Conservation (phyloP, 2,888 invertebrate genomes). For the Drepana falcataria region DNA sequence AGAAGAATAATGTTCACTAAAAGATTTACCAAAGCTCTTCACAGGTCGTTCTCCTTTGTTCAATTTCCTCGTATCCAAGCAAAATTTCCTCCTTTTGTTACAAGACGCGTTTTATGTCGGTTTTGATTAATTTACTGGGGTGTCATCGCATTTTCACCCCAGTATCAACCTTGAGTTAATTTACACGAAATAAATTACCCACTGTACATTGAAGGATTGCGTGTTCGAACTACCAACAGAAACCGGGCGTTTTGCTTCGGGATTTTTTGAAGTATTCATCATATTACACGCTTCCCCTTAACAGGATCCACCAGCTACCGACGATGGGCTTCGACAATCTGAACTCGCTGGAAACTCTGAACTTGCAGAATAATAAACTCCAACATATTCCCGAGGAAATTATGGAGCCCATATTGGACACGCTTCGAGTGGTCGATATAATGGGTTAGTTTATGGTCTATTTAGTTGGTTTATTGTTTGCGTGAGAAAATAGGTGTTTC, state of each 20-base stretch:
- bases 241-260: not conserved
- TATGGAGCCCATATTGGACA: slow-evolving; percentile 93
- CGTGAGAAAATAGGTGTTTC: not conserved
- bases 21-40: not conserved
- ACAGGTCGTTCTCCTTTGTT: not conserved
- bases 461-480: too few species aligned
- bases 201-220: slow-evolving; percentile 7
- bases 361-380: slow-evolving; percentile 92
- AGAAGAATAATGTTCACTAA: slow-evolving; percentile 3
- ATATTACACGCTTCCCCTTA: slow-evolving; percentile 10
- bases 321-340: slow-evolving; percentile 92
- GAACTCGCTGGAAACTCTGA: slow-evolving; percentile 92
- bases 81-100: slow-evolving; percentile 4
- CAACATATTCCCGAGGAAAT: slow-evolving; percentile 90
- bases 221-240: not conserved
- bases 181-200: slow-evolving; percentile 23
- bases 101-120: slow-evolving; percentile 6
- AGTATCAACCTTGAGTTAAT: slow-evolving; percentile 17
- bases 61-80: not conserved
- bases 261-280: not conserved
- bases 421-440: slow-evolving; percentile 90
- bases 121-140: slow-evolving; percentile 25
- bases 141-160: slow-evolving; percentile 9
- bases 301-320: slow-evolving; percentile 89
- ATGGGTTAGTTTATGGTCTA: slow-evolving; percentile 81